Base-by-base conservation (phyloP, 2,888 invertebrate genomes). In the Leucozona laternaria region DNA sequence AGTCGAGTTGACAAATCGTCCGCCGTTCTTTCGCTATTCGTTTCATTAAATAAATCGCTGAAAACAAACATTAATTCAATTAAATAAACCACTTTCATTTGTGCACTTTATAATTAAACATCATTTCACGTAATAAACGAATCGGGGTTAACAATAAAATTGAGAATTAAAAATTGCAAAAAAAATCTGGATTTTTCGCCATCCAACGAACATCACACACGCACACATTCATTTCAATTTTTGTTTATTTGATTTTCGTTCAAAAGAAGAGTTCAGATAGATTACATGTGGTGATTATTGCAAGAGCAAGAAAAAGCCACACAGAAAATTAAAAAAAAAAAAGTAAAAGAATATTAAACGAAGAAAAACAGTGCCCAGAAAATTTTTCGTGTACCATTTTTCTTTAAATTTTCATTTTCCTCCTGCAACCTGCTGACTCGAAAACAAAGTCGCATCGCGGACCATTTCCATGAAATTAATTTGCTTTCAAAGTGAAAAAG, bases 161-260 rank as follows among this genome's bases (percentile, higher is more conserved):
- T 17, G 57, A 34, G n/a, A 68, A 48, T 57, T 34, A 34, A 64
- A 60, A 55, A 60, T 66, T 66, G n/a, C 17, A 66, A 76, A 34
- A 48, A 70, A 68, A 66, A 64, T 11, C 11, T 25, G 17, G n/a
- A 25, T 68, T 53, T 68, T 68, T 68, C 25, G 68, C 68, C 68
- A 53, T 66, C 66, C 60, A 60, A 28, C 53, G 28, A 22, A 40
- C 60, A 68, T 55, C 66, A 64, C 45, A 66, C 68, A 20, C 28
- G 55, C 28, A 73, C 73, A 45, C 68, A 62, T 40, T 31, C 70
- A 77, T 43, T 20, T 57, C 62, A 72, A 73, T 80, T 81, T 80
- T 85, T 85, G 85, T 85, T 85, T 85, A 85, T 85, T 81, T 85
- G 85, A 85, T 77, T 85, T 85, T 78, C 73, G 55, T 73, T 73